Conservation (phyloP, 2,113 vertebrate genomes). For the Zingel zingel region DNA sequence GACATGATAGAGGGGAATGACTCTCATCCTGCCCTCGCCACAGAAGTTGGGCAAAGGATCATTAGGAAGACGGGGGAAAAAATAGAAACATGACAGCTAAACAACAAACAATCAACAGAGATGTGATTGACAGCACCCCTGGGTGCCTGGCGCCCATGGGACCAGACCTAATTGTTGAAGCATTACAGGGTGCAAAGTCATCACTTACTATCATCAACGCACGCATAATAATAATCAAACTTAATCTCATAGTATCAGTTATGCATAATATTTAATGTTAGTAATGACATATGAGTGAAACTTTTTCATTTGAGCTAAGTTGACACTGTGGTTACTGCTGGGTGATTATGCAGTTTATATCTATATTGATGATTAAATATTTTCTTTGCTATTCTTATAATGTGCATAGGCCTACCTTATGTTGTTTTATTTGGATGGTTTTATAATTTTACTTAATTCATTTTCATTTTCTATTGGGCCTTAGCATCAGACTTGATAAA, state of each 20-base stretch:
- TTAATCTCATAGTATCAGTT: constrained; percentile 42
- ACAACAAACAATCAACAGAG: constrained; percentile 66
- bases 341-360: neutral
- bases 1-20: neutral
- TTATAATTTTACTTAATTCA: neutral
- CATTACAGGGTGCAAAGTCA: constrained; percentile 30
- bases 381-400: neutral
- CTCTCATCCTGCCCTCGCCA: neutral
- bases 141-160: constrained; percentile 52
- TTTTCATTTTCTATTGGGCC: neutral
- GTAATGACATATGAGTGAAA: constrained; percentile 2
- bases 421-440: neutral
- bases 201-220: constrained; percentile 24
- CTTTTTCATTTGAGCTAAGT: neutral
- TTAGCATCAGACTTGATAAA: neutral
- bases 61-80: neutral
- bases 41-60: neutral
- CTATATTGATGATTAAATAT: too few species aligned
- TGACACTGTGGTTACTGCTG: neutral
- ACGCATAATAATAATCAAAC: constrained; percentile 38
- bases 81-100: constrained; percentile 40
- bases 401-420: too few species aligned
- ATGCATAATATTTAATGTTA: constrained; percentile 32
- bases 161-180: constrained; percentile 46
- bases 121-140: constrained; percentile 75